A percentile compares a stretch with the other conserved stretches of the same genome.
phyloP scores from a whole-genome alignment of 2,113 vertebrate genomes.

The Narcine bancroftii region DNA sequence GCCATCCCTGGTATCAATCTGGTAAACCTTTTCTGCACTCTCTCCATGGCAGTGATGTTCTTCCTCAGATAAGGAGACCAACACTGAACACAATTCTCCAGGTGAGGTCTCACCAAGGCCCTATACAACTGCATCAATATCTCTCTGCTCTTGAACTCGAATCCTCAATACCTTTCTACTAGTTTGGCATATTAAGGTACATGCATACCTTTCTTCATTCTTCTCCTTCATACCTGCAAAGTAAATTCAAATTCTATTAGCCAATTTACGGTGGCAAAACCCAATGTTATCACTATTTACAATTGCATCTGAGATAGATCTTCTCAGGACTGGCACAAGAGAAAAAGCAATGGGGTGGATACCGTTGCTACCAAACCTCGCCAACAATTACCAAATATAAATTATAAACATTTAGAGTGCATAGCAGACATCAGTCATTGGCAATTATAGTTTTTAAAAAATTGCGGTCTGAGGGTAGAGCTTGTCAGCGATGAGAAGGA shows the following conservation, averaged over 20 bases:
- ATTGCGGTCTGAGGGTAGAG: neutral
- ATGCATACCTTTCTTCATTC: neutral
- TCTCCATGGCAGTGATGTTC: too few species aligned
- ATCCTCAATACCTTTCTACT: too few species aligned
- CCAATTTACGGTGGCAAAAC: neutral
- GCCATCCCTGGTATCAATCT: too few species aligned
- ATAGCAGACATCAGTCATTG: neutral
- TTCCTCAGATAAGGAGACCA: too few species aligned
- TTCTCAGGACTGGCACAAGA: neutral
- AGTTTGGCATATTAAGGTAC: neutral
- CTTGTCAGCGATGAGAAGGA: neutral
- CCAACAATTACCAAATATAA: neutral
- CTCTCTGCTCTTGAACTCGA: too few species aligned
- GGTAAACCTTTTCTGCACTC: too few species aligned
- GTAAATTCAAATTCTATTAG: neutral
- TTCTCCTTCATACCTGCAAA: neutral
- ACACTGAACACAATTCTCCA: too few species aligned
- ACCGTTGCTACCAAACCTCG: neutral
- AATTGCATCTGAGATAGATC: neutral
- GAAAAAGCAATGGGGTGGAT: neutral
- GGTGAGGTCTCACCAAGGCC: too few species aligned
- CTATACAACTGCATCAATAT: too few species aligned
- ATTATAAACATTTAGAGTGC: neutral
- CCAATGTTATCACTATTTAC: neutral
- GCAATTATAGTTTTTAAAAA: neutral